phyloP scores from a whole-genome alignment of 1,140 invertebrate genomes.

The Rhagoletis pomonella region DNA sequence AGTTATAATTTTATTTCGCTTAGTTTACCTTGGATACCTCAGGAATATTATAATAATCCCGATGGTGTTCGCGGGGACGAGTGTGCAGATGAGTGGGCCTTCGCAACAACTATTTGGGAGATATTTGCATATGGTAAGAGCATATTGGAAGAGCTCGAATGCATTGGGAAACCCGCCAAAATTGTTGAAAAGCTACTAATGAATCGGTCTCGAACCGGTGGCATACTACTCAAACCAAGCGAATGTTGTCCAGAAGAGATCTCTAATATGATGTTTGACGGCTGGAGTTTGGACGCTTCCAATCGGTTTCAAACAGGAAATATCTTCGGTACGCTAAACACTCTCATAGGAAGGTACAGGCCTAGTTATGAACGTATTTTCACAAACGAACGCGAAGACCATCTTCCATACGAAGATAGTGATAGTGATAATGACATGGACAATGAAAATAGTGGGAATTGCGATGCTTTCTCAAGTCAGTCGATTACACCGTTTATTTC shows the following conservation, averaged over 20 bases:
- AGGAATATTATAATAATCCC: slow-evolving; percentile 84
- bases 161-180: slow-evolving; percentile 57
- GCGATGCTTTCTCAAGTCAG: not conserved
- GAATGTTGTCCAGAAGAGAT: slow-evolving; percentile 85
- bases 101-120: slow-evolving; percentile 92
- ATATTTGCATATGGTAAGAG: slow-evolving; percentile 87
- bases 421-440: not conserved
- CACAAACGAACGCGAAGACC: not conserved
- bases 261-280: slow-evolving; percentile 94
- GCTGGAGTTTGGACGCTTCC: slow-evolving; percentile 87
- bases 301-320: slow-evolving; percentile 82
- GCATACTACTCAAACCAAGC: slow-evolving; percentile 80
- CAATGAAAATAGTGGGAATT: not conserved
- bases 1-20: not conserved
- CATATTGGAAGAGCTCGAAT: slow-evolving; percentile 60
- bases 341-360: not conserved
- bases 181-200: slow-evolving; percentile 77
- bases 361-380: slow-evolving; percentile 20
- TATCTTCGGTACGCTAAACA: slow-evolving; percentile 66
- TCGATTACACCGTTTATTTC: not conserved
- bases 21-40: slow-evolving; percentile 90
- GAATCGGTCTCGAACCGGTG: slow-evolving; percentile 66
- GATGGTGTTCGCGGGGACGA: slow-evolving; percentile 79
- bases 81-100: slow-evolving; percentile 89
- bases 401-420: not conserved